Percentiles rank a stretch among this genome's conserved stretches.
Conservation (phyloP, 2,113 vertebrate species). For the Oncorhynchus keta region DNA sequence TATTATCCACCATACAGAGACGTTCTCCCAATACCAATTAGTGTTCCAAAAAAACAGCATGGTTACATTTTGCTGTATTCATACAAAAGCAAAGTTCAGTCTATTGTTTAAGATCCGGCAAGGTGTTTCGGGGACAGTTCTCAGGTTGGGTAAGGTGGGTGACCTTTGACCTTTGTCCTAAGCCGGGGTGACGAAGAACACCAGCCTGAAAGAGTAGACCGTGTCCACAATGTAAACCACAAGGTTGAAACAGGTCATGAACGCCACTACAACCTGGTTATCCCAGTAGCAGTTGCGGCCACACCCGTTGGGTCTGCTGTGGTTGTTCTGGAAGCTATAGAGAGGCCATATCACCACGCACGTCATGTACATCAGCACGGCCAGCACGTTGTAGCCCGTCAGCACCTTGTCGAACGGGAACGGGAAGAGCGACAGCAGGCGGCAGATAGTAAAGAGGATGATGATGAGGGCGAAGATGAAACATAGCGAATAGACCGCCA, state of each 20-base stretch:
- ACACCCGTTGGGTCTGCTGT: accelerated
- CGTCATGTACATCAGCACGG: constrained; percentile 80
- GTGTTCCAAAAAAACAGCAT: too few species aligned
- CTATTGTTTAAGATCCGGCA: not conserved
- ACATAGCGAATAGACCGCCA: constrained; percentile 84
- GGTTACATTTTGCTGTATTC: too few species aligned
- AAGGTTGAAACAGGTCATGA: constrained; percentile 82
- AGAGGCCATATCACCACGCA: constrained; percentile 84
- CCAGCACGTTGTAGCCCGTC: constrained; percentile 75
- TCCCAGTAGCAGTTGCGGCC: constrained; percentile 37
- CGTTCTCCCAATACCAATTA: too few species aligned
- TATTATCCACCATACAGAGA: too few species aligned
- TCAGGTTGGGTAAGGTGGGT: not conserved
- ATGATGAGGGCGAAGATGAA: constrained; percentile 81
- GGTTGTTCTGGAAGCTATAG: constrained; percentile 65
- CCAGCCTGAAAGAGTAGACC: constrained; percentile 76
- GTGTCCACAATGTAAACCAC: constrained; percentile 81
- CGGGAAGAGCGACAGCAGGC: constrained; percentile 69
- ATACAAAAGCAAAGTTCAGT: not conserved
- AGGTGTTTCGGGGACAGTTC: not conserved
- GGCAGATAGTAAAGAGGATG: constrained; percentile 79
- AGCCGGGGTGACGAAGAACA: constrained; percentile 65
- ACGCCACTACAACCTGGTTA: constrained; percentile 67
- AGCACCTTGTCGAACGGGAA: constrained; percentile 73
- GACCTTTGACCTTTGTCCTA: constrained; percentile 20